phyloP scores from a whole-genome alignment of 2,888 invertebrate species.

The Drosophila falleni region DNA sequence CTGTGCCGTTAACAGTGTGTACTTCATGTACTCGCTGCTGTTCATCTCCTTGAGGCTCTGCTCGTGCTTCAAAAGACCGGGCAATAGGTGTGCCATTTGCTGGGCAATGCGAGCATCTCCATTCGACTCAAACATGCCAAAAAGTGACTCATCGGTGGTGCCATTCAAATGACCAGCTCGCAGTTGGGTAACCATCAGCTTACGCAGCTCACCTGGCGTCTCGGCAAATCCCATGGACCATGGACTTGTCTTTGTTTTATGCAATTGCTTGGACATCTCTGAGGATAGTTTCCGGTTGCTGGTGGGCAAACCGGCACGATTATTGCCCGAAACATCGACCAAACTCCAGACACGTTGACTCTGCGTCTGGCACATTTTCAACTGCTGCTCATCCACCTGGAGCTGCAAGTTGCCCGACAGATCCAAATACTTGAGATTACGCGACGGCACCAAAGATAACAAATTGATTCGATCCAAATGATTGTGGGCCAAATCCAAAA shows the following conservation, averaged over 20 bases:
- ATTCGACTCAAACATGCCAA: constrained; percentile 92
- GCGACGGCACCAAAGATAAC: constrained; percentile 91
- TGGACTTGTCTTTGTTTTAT: constrained; percentile 87
- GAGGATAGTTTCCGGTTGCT: constrained; percentile 48
- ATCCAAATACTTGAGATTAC: constrained; percentile 93
- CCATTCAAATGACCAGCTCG: constrained; percentile 89
- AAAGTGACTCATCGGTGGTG: constrained; percentile 89
- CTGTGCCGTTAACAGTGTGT: constrained; percentile 92
- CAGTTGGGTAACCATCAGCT: constrained; percentile 92
- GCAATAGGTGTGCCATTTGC: constrained; percentile 90
- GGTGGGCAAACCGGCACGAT: constrained; percentile 89
- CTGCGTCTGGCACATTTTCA: constrained; percentile 92
- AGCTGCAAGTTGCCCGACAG: constrained; percentile 93
- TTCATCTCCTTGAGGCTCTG: constrained; percentile 89
- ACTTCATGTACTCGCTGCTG: constrained; percentile 91
- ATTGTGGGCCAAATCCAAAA: constrained; percentile 94
- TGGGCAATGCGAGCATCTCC: constrained; percentile 85
- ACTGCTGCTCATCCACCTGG: constrained; percentile 93
- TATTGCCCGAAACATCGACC: constrained; percentile 93
- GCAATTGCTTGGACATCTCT: constrained; percentile 58
- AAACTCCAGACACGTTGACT: constrained; percentile 93
- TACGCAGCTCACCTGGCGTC: constrained; percentile 90
- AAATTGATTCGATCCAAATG: constrained; percentile 93
- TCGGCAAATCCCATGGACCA: constrained; percentile 95
- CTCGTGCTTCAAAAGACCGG: constrained; percentile 92